A percentile compares a stretch with the other conserved stretches of the same genome.
These are phyloP conservation scores for Pelecanoides urinatrix DNA, from an alignment of 2,113 vertebrate species.

Conservation along the genomic window DNA sequence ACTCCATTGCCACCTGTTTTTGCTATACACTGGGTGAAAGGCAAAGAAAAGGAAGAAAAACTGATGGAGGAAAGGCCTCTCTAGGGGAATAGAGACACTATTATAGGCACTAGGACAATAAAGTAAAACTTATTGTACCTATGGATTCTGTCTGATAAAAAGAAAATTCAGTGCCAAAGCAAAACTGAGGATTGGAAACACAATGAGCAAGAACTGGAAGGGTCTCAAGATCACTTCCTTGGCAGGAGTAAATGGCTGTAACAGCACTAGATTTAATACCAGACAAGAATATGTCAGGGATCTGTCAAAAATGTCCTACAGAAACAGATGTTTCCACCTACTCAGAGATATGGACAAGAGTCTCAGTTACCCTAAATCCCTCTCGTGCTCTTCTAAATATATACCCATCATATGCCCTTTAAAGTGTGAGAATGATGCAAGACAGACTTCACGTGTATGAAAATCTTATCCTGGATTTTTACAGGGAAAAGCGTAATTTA, in stretches of 20 bases:
- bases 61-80: background rate
- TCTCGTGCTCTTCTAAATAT: conserved; percentile 18
- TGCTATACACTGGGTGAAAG: background rate
- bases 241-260: background rate
- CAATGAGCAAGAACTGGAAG: background rate
- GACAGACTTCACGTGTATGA: background rate
- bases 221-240: background rate
- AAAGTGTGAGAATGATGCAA: conserved; percentile 19
- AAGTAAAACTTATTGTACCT: background rate
- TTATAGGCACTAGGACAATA: background rate
- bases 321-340: conserved; percentile 29
- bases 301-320: background rate
- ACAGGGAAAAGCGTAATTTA: background rate
- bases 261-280: background rate
- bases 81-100: background rate
- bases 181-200: background rate
- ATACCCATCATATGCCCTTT: background rate
- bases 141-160: background rate
- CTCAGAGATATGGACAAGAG: conserved; percentile 10
- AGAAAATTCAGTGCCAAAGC: background rate
- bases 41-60: background rate
- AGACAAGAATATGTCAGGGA: background rate
- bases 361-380: background rate
- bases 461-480: conserved; percentile 2
- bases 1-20: background rate